Percentiles rank a stretch among this genome's conserved stretches.
Conservation (phyloP, 2,113 vertebrate species). For the Carettochelys insculpta region DNA sequence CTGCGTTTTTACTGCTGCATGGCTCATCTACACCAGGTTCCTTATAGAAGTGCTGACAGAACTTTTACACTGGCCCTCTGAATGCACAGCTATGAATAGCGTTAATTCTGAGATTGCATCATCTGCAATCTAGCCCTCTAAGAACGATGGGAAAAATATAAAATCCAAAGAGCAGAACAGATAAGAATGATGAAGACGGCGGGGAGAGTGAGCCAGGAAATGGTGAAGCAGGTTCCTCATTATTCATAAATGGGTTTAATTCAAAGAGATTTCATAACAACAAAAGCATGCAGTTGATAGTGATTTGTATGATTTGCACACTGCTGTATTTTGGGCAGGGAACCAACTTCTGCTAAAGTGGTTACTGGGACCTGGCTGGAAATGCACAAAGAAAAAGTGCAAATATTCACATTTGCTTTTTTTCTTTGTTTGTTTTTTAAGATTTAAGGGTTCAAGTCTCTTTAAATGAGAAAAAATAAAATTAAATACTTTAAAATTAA, state of each 20-base stretch:
- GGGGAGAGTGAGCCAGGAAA: conserved; percentile 26
- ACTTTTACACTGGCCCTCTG: conserved; percentile 28
- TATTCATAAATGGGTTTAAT: conserved; percentile 33
- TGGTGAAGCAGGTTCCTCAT: conserved; percentile 37
- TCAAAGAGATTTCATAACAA: not conserved
- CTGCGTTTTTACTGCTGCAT: no score
- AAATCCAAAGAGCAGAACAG: conserved; percentile 1
- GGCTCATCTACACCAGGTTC: no score
- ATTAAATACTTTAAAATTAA: not conserved
- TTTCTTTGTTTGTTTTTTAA: not conserved
- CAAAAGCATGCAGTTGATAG: conserved; percentile 21
- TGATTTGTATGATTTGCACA: conserved; percentile 38
- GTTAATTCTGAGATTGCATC: not conserved
- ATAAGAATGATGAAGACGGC: conserved; percentile 16
- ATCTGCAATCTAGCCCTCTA: conserved; percentile 4
- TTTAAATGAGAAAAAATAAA: not conserved
- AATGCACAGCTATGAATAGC: conserved; percentile 13
- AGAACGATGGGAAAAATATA: conserved; percentile 29
- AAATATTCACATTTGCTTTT: conserved; percentile 4
- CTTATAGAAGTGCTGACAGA: conserved; percentile 27
- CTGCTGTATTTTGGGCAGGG: conserved; percentile 17
- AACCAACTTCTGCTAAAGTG: conserved; percentile 29
- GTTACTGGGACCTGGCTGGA: conserved; percentile 5
- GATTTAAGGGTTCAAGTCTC: not conserved
- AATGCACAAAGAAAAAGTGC: not conserved